Evolutionary conservation across 2,888 invertebrate species (phyloP).

Genomic region (Orthosia cruda): DNA sequence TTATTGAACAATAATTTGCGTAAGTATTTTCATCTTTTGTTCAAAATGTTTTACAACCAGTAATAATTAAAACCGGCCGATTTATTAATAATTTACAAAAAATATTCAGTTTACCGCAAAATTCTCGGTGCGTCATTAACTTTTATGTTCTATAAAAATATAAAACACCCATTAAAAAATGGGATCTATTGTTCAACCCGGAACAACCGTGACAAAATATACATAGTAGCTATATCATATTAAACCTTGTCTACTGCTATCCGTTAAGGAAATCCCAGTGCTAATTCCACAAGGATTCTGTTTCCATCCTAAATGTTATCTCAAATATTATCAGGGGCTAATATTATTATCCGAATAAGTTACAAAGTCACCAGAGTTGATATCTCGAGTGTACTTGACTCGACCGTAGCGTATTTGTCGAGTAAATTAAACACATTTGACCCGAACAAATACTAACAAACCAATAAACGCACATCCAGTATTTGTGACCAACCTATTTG

Average conservation of each 20-base stretch:
- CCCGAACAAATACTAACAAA: slow-evolving; percentile 55
- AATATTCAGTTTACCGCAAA: background rate
- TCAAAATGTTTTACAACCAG: background rate
- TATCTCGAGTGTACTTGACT: slow-evolving; percentile 4
- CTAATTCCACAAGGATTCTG: slow-evolving; percentile 13
- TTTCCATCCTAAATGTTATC: slow-evolving; percentile 29
- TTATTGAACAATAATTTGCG: background rate
- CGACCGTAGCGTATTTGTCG: background rate
- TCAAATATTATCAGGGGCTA: slow-evolving; percentile 25
- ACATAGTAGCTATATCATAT: background rate
- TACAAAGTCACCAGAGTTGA: slow-evolving; percentile 21
- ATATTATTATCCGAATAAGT: slow-evolving; percentile 26
- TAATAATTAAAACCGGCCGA: background rate
- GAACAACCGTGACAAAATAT: background rate
- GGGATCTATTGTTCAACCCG: background rate
- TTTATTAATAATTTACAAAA: background rate
- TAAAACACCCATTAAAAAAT: background rate
- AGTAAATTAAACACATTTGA: slow-evolving; percentile 39
- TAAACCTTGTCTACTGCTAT: background rate
- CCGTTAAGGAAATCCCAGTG: slow-evolving; percentile 30
- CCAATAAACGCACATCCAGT: slow-evolving; percentile 34
- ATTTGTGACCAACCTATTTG: slow-evolving; percentile 45
- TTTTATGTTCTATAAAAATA: background rate
- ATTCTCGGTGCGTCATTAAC: background rate
- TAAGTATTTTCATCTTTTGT: background rate